Evolutionary conservation across 2,888 invertebrate genomes (phyloP).

Genomic region (Mystacides longicornis): DNA sequence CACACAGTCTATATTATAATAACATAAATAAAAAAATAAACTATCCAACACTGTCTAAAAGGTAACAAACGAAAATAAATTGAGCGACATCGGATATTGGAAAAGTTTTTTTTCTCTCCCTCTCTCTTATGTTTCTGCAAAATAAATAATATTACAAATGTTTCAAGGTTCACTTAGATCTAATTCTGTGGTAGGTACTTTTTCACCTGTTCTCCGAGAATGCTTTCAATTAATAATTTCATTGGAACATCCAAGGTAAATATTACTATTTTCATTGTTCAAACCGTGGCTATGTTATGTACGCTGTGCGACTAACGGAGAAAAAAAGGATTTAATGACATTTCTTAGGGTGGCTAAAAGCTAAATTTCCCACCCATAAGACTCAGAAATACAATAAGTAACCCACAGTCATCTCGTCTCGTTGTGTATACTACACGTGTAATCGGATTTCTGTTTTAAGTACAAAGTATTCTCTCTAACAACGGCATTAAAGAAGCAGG

Average conservation of each 20-base stretch:
- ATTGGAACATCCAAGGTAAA: no score
- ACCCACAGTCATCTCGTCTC: no score
- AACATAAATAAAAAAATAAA: constrained; percentile 1
- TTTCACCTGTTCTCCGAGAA: no score
- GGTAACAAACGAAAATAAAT: constrained; percentile 11
- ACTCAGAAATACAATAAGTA: not conserved
- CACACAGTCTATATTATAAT: not conserved
- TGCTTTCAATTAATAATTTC: no score
- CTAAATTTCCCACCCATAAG: constrained; percentile 1
- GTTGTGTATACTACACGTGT: not conserved
- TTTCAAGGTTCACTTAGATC: no score
- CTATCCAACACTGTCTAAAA: constrained; percentile 8
- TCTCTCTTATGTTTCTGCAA: not conserved
- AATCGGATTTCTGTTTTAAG: not conserved
- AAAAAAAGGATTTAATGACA: no score
- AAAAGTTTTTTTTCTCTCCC: constrained; percentile 14
- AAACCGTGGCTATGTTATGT: no score
- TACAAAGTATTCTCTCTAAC: not conserved
- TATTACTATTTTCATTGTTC: no score
- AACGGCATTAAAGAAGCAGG: not conserved
- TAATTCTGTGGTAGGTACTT: no score
- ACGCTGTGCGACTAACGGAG: no score
- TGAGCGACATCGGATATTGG: constrained; percentile 23
- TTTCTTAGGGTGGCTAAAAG: no score
- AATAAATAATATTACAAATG: constrained; percentile 7